Percentiles rank a stretch among this genome's conserved stretches.
Conservation (phyloP, 2,113 vertebrate species). For the Podarcis cretensis region DNA sequence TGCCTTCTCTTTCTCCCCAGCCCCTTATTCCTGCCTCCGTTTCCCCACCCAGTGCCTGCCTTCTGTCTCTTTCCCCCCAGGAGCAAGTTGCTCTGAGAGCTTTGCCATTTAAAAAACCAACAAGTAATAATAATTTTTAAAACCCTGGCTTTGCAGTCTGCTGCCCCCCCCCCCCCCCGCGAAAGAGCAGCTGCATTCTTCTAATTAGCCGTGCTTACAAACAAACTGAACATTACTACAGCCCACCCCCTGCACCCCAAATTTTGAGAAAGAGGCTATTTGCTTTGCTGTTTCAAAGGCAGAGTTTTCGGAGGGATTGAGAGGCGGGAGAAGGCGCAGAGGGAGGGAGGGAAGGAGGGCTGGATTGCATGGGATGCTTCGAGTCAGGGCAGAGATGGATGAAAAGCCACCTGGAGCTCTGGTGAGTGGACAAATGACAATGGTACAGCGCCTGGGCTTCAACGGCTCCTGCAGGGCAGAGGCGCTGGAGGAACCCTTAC, state of each 20-base stretch:
- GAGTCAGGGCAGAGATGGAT: background rate
- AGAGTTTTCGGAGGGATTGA: background rate
- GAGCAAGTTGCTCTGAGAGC: background rate
- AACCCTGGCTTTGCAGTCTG: too few relatives aligned
- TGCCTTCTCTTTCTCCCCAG: too few relatives aligned
- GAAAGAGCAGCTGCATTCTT: background rate
- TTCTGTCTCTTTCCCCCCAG: background rate
- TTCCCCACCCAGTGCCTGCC: too few relatives aligned
- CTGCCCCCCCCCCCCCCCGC: too few relatives aligned
- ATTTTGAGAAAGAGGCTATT: too few relatives aligned
- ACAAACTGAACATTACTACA: background rate
- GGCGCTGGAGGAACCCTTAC: conserved; percentile 69
- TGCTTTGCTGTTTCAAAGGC: background rate
- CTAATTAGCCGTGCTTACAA: background rate
- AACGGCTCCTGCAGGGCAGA: background rate
- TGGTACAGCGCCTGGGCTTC: background rate
- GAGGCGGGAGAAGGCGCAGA: background rate
- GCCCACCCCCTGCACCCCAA: background rate
- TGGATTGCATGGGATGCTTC: background rate
- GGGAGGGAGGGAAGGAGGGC: background rate
- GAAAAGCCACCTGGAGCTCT: background rate
- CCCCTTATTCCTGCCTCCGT: too few relatives aligned
- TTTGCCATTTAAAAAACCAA: background rate
- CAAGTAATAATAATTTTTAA: background rate
- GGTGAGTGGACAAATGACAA: background rate